phyloP scores from a whole-genome alignment of 2,888 invertebrate genomes.

The Conistra vaccinii region DNA sequence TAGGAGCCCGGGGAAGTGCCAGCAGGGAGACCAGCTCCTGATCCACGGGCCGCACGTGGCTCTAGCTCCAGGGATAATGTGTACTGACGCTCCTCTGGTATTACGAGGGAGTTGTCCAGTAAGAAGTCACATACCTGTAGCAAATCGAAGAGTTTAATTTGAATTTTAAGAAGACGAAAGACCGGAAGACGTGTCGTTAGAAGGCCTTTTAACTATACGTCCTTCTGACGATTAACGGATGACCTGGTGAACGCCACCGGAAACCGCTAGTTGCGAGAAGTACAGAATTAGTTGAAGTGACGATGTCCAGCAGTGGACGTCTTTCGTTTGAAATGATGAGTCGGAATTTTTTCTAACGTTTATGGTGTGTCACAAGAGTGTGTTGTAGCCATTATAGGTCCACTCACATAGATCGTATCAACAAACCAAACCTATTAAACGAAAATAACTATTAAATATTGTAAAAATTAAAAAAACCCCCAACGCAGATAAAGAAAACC shows the following conservation, averaged over 20 bases:
- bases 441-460: not conserved
- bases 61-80: slow-evolving; percentile 95
- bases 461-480: too few relatives aligned
- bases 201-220: too few relatives aligned
- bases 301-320: not conserved
- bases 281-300: not conserved
- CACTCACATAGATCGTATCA: not conserved
- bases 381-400: not conserved
- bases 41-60: slow-evolving; percentile 92
- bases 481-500: too few relatives aligned
- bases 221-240: too few relatives aligned
- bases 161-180: not conserved
- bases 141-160: not conserved
- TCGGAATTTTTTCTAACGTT: not conserved
- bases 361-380: slow-evolving; percentile 1
- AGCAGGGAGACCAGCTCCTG: slow-evolving; percentile 76
- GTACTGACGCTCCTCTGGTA: slow-evolving; percentile 96
- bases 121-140: slow-evolving; percentile 92
- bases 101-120: slow-evolving; percentile 94
- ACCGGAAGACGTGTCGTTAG: not conserved
- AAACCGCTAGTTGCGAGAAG: not conserved
- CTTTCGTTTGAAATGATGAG: not conserved
- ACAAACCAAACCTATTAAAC: not conserved
- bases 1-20: slow-evolving; percentile 85
- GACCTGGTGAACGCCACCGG: not conserved